Conservation (phyloP, 2,113 vertebrate species). For the Sinocyclocheilus anophthalmus region DNA sequence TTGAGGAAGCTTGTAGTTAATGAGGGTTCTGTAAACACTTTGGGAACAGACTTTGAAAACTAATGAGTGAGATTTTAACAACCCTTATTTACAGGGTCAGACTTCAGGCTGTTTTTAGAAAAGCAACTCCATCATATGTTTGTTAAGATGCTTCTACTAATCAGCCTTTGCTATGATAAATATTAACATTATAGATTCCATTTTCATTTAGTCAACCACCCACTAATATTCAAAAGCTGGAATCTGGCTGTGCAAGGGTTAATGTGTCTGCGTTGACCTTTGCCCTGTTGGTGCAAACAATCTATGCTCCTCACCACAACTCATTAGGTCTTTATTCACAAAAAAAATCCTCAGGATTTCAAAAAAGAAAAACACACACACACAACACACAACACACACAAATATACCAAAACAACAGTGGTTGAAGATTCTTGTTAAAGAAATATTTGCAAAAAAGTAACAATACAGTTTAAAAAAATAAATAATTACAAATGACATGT, state of each 20-base stretch:
- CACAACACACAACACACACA: no score
- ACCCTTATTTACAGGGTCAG: slow-evolving; percentile 70
- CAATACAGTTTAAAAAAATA: background rate
- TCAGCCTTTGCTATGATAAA: slow-evolving; percentile 26
- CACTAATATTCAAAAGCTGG: background rate
- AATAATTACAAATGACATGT: background rate
- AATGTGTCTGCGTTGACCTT: slow-evolving; percentile 62
- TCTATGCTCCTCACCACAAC: slow-evolving; percentile 52
- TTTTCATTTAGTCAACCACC: background rate
- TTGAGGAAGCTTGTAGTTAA: slow-evolving; percentile 81
- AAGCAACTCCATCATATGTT: slow-evolving; percentile 11
- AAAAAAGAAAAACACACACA: no score
- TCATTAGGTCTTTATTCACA: slow-evolving; percentile 46
- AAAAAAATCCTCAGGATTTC: background rate
- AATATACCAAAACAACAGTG: background rate
- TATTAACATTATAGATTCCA: slow-evolving; percentile 39
- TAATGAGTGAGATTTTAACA: slow-evolving; percentile 78
- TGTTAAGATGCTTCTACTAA: background rate
- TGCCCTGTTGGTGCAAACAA: slow-evolving; percentile 42
- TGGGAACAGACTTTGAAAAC: slow-evolving; percentile 67
- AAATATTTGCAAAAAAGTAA: background rate
- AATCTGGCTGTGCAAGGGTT: slow-evolving; percentile 31
- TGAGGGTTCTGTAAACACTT: slow-evolving; percentile 97
- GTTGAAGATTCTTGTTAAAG: background rate
- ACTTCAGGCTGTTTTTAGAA: background rate